Conservation (phyloP, 2,113 vertebrate genomes). For the Chlorocebus sabaeus region DNA sequence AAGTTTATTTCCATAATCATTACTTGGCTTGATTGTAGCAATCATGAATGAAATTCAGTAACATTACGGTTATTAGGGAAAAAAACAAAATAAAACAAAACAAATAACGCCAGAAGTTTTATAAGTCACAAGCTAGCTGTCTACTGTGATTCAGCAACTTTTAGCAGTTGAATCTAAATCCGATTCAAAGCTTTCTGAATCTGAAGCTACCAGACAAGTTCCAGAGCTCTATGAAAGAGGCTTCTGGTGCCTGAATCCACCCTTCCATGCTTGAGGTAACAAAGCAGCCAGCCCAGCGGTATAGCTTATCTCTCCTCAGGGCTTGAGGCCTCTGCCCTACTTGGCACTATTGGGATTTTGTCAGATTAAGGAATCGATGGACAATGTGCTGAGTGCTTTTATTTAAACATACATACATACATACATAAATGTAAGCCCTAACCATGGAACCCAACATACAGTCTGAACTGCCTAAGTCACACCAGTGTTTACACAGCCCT, state of each 20-base stretch:
- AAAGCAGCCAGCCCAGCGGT: not conserved
- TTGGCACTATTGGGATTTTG: slow-evolving; percentile 27
- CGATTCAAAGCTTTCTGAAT: slow-evolving; percentile 52
- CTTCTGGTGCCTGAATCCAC: not conserved
- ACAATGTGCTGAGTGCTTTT: slow-evolving; percentile 27
- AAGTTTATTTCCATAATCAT: slow-evolving; percentile 70
- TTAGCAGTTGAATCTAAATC: slow-evolving; percentile 33
- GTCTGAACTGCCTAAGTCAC: not conserved
- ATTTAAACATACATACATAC: not conserved
- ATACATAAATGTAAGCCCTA: not conserved
- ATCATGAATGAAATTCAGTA: slow-evolving; percentile 68
- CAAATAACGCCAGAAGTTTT: slow-evolving; percentile 64
- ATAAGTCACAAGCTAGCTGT: slow-evolving; percentile 65
- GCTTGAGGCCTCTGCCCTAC: not conserved
- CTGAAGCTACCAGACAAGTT: not conserved
- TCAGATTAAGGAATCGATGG: slow-evolving; percentile 16
- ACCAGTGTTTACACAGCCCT: not conserved
- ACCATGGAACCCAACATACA: not conserved
- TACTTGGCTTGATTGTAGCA: slow-evolving; percentile 65
- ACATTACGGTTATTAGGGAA: slow-evolving; percentile 45
- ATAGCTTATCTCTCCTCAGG: not conserved
- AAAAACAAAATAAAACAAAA: slow-evolving; percentile 65
- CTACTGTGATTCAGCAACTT: slow-evolving; percentile 71
- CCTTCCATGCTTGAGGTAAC: not conserved
- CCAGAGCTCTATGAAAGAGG: not conserved